Base-by-base conservation (phyloP, 2,113 vertebrate genomes). In the Neodon shergylaensis region DNA sequence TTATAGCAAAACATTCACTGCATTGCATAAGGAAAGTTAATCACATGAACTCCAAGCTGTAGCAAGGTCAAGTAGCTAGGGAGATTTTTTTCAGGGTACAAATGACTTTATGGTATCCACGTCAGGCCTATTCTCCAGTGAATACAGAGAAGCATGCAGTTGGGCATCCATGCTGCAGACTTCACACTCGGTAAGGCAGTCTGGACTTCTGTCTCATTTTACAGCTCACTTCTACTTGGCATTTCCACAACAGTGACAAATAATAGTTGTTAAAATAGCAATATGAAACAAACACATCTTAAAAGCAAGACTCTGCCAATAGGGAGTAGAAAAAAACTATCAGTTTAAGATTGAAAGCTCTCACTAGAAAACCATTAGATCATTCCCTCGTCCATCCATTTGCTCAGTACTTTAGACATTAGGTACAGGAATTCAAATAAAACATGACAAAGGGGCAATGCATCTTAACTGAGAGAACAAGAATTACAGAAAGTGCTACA, bases 21-120 rank as follows among this genome's bases (percentile, higher is more conserved):
- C 74, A 88, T 33, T 92, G 7, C 68, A 94, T 63, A 95, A 92
- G 95, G 19, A 14, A 91, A 94, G 39, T 93, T 87, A 96, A 92
- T 79, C 94, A 92, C 91, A 92, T 95, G 72, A 92, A 44, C 33
- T 88, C 39, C 49, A 95, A 90, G 19, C 66, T 78, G 70, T 58
- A 74, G 66, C 70, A 33, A 94, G n/a, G 8, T 95, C 61, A 86
- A 14, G 87, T 47, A 47, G 22, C 26, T 36, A 42, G 19, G 89
- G 21, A 87, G 3, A 42, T 12, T 79, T 90, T 82, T 84, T 90
- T 13, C 74, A 42, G 84, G 31, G 14, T 72, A 77, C 22, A 88
- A 92, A 49, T 44, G 33, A 1, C 0, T 12, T 81, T 21, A 77
- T 78, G 17, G 78, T 39, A 47, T 22, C 66, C 17, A 28, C 22